Percentiles rank a stretch among this genome's conserved stretches.
phyloP scores from a whole-genome alignment of 1,140 invertebrate species.

The Platyscapa corneri region DNA sequence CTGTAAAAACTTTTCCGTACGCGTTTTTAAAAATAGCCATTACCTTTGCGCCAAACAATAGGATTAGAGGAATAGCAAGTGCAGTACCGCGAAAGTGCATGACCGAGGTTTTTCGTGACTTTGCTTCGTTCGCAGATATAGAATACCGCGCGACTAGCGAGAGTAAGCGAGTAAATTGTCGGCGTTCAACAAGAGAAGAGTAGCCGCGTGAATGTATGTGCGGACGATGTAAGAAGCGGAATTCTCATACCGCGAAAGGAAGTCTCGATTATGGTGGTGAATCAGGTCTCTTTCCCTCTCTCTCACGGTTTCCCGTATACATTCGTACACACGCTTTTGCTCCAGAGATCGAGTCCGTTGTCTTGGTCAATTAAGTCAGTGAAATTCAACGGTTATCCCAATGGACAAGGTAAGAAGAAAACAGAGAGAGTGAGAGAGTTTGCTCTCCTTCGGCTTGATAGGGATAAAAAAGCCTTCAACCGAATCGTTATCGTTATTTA shows the following conservation, averaged over 20 bases:
- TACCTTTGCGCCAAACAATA: not conserved
- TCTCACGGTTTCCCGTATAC: constrained; percentile 8
- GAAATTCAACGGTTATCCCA: constrained; percentile 61
- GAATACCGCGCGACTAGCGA: not conserved
- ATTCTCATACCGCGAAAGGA: constrained; percentile 60
- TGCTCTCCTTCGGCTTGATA: constrained; percentile 46
- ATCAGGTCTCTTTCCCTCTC: constrained; percentile 27
- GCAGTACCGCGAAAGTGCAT: not conserved
- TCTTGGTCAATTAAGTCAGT: constrained; percentile 70
- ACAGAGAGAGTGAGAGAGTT: not conserved
- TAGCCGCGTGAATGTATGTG: not conserved
- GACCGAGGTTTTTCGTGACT: not conserved
- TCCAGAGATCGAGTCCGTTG: constrained; percentile 37
- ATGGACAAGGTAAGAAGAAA: constrained; percentile 22
- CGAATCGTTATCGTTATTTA: constrained; percentile 74
- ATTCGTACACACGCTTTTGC: not conserved
- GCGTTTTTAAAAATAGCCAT: not conserved
- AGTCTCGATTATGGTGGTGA: constrained; percentile 62
- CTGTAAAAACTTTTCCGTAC: no score
- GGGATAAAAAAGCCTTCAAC: constrained; percentile 65
- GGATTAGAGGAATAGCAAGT: not conserved
- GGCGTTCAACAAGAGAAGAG: not conserved
- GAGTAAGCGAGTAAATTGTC: not conserved
- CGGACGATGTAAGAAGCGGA: constrained; percentile 51
- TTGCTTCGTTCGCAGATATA: not conserved